phyloP scores from a whole-genome alignment of 2,797 vertebrate species.

The Lepidocolaptes lacrymiger region DNA sequence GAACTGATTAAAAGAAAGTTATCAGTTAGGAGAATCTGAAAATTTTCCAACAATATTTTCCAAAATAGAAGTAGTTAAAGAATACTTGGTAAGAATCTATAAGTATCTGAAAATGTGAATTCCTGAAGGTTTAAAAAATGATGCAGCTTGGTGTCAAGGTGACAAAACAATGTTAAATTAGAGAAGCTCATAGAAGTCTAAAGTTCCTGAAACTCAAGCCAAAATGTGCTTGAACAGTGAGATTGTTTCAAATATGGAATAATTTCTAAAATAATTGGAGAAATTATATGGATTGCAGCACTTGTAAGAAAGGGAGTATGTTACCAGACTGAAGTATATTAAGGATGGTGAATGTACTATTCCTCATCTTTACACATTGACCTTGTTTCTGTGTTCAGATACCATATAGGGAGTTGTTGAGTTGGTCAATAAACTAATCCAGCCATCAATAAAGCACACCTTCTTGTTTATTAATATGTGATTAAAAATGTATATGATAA shows the following conservation, averaged over 20 bases:
- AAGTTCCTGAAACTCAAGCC: background rate
- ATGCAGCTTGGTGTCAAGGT: background rate
- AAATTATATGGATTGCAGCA: background rate
- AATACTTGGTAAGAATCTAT: background rate
- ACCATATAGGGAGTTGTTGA: conserved; percentile 64
- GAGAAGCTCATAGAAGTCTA: background rate
- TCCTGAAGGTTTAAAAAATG: background rate
- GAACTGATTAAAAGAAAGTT: background rate
- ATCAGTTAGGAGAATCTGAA: background rate
- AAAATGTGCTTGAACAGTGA: background rate
- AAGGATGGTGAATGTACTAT: conserved; percentile 53
- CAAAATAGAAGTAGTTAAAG: background rate
- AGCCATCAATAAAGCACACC: conserved; percentile 82
- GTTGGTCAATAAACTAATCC: conserved; percentile 85
- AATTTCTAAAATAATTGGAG: background rate
- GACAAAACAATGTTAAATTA: background rate
- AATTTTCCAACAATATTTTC: background rate
- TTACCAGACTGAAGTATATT: conserved; percentile 15
- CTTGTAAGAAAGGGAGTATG: background rate
- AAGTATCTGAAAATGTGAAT: background rate
- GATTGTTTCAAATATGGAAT: background rate
- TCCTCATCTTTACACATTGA: conserved; percentile 75
- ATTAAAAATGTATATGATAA: conserved; percentile 88
- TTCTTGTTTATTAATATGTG: conserved; percentile 86
- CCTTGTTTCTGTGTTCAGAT: conserved; percentile 81